Conservation (phyloP, 2,888 invertebrate species). For the Poecilus cupreus region DNA sequence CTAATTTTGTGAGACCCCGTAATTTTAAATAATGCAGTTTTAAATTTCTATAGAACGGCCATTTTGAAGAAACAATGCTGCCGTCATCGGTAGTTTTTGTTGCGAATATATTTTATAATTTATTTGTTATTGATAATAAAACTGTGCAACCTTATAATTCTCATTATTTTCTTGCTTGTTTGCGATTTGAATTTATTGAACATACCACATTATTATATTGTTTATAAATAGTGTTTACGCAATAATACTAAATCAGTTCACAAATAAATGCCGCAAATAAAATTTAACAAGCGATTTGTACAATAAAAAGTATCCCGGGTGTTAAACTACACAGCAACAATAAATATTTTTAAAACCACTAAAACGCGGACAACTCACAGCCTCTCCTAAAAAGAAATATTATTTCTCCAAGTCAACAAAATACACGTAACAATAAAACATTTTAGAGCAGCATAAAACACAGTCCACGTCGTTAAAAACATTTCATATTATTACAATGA, state of each 20-base stretch:
- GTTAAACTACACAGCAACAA: constrained; percentile 10
- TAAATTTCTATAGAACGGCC: no score
- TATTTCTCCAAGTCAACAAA: constrained; percentile 34
- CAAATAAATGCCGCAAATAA: constrained; percentile 26
- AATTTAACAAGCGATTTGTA: constrained; percentile 34
- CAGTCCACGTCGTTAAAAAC: constrained; percentile 4
- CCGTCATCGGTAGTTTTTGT: no score
- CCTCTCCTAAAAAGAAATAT: constrained; percentile 28
- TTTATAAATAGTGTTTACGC: neutral
- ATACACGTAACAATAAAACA: constrained; percentile 33
- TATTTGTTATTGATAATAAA: neutral
- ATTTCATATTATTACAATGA: constrained; percentile 30
- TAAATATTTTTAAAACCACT: constrained; percentile 43
- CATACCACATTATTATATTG: no score
- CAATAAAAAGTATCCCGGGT: neutral
- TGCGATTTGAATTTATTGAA: no score
- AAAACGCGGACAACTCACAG: constrained; percentile 19
- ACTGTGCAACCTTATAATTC: neutral
- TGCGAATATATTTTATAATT: neutral
- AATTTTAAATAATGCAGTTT: no score
- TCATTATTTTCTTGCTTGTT: neutral
- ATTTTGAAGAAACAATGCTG: no score
- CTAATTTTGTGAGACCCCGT: no score
- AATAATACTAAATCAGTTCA: constrained; percentile 5
- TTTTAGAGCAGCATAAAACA: constrained; percentile 40